Percentiles rank a stretch among this genome's conserved stretches.
Evolutionary conservation across 23 tunicate species (phyloP).

Genomic region (Oikopleura albicans): DNA sequence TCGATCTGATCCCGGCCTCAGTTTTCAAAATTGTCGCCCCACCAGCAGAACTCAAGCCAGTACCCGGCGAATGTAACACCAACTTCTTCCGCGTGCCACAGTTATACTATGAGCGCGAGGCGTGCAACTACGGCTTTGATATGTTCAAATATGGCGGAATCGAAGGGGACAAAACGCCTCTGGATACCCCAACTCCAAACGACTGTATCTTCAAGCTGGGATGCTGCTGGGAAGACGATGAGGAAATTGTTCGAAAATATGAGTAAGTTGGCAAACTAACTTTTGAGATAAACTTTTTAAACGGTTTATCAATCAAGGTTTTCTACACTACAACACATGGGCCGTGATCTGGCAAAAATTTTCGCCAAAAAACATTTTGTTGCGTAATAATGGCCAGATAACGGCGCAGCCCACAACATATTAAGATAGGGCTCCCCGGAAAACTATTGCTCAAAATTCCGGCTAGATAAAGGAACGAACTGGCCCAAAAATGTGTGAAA

Average conservation of each 20-base stretch:
- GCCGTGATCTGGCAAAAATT: too few relatives aligned
- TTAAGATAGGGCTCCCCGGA: too few relatives aligned
- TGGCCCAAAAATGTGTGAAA: too few relatives aligned
- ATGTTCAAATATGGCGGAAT: slow-evolving; percentile 32
- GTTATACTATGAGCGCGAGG: slow-evolving; percentile 45
- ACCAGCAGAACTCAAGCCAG: slow-evolving; percentile 77
- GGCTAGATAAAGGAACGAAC: too few relatives aligned
- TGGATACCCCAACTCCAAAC: slow-evolving; percentile 34
- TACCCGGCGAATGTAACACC: slow-evolving; percentile 40
- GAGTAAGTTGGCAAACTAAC: neutral
- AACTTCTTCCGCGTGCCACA: slow-evolving; percentile 43
- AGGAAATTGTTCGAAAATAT: slow-evolving; percentile 29
- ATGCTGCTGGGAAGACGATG: slow-evolving; percentile 78
- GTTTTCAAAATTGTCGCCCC: slow-evolving; percentile 30
- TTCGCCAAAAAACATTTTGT: too few relatives aligned
- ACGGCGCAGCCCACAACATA: too few relatives aligned
- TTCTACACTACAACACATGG: too few relatives aligned
- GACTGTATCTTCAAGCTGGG: slow-evolving; percentile 67
- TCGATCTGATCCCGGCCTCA: slow-evolving; percentile 27
- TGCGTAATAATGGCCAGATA: too few relatives aligned
- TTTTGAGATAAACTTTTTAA: neutral
- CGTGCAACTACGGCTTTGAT: slow-evolving; percentile 39
- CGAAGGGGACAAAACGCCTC: slow-evolving; percentile 24
- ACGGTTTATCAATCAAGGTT: too few relatives aligned
- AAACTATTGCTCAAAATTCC: too few relatives aligned